phyloP scores from a whole-genome alignment of 2,113 vertebrate species.

The Sebastes schlegelii region DNA sequence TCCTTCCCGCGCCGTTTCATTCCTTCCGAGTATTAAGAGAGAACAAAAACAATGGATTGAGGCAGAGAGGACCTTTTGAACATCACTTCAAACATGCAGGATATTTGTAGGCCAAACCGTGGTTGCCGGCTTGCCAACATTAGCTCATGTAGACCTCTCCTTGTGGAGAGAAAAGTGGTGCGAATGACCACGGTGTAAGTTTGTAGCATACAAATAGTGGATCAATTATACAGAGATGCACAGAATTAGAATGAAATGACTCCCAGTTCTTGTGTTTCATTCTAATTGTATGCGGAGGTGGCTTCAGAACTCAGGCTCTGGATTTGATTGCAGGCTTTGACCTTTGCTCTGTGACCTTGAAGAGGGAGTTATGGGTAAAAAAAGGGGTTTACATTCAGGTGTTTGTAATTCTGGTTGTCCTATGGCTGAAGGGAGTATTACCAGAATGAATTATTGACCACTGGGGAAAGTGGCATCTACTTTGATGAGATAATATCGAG shows the following conservation, averaged over 20 bases:
- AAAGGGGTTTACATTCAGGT: slow-evolving; percentile 52
- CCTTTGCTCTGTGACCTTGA: slow-evolving; percentile 34
- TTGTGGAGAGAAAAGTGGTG: slow-evolving; percentile 38
- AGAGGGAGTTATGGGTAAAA: not conserved
- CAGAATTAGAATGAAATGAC: slow-evolving; percentile 32
- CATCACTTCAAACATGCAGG: slow-evolving; percentile 37
- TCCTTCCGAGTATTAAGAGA: slow-evolving; percentile 8
- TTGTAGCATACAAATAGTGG: slow-evolving; percentile 45
- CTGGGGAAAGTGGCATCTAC: not conserved
- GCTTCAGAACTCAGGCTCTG: slow-evolving; percentile 41
- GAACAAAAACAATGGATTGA: not conserved
- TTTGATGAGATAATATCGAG: not conserved
- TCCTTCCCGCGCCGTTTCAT: not conserved
- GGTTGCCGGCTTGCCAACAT: slow-evolving; percentile 24
- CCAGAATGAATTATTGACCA: not conserved
- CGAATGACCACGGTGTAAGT: slow-evolving; percentile 24
- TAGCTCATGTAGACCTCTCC: slow-evolving; percentile 54
- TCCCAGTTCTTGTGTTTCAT: slow-evolving; percentile 23
- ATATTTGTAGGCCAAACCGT: not conserved
- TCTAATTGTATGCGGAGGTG: slow-evolving; percentile 29
- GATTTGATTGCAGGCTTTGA: slow-evolving; percentile 18
- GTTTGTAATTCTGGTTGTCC: slow-evolving; percentile 3
- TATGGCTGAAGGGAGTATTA: not conserved
- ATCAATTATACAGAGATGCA: slow-evolving; percentile 36
- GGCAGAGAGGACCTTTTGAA: slow-evolving; percentile 61